Conservation (phyloP, 2,888 invertebrate species). For the Machimus atricapillus region DNA sequence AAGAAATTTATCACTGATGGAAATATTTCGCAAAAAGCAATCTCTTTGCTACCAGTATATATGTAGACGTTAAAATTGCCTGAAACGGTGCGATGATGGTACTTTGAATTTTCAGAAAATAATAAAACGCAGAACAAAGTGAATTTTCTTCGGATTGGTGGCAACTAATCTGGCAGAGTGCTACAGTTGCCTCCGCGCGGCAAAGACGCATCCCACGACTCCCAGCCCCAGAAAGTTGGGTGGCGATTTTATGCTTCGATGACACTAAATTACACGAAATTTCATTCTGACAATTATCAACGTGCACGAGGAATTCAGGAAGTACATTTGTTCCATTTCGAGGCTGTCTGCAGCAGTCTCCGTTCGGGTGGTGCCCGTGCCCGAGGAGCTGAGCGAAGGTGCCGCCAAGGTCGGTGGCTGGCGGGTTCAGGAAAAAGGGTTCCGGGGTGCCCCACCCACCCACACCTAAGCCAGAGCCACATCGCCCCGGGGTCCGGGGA, state of each 20-base stretch:
- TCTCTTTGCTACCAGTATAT: not conserved
- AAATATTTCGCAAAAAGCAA: not conserved
- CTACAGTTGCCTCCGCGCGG: not conserved
- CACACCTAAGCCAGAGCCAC: not conserved
- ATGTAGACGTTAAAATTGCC: not conserved
- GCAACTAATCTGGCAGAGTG: not conserved
- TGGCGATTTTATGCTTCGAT: conserved; percentile 47
- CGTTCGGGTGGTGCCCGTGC: not conserved
- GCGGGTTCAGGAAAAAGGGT: not conserved
- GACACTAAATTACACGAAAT: conserved; percentile 46
- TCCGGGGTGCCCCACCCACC: not conserved
- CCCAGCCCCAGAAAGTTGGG: not conserved
- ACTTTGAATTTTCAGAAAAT: not conserved
- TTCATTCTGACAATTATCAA: conserved; percentile 47
- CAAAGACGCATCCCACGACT: not conserved
- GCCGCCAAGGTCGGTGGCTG: conserved; percentile 34
- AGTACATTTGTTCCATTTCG: conserved; percentile 40
- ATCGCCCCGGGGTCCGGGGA: not conserved
- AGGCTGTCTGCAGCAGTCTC: conserved; percentile 21
- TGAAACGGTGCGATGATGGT: not conserved
- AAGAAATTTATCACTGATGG: no score
- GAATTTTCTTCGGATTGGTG: not conserved
- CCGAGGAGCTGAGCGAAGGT: not conserved
- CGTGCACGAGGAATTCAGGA: conserved; percentile 46
- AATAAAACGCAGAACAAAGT: not conserved